A percentile compares a stretch with the other conserved stretches of the same genome.
Conservation (phyloP, 2,888 invertebrate species). For the Eurytoma adleriae region DNA sequence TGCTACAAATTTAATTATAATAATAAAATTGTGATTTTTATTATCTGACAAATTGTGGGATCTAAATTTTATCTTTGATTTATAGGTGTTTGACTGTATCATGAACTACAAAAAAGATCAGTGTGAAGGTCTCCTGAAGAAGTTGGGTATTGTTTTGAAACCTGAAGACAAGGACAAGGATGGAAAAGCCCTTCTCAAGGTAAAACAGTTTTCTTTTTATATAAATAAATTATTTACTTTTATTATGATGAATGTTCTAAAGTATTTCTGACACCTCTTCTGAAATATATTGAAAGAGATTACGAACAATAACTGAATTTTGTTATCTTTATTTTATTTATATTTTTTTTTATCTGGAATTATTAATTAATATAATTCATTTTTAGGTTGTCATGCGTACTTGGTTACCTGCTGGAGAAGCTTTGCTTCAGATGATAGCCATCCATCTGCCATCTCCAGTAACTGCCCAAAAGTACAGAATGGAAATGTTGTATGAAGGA, state of each 20-base stretch:
- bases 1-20: constrained; percentile 50
- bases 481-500: constrained; percentile 99
- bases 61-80: constrained; percentile 46
- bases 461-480: constrained; percentile 98
- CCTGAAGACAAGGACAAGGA: constrained; percentile 98
- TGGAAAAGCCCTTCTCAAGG: constrained; percentile 96
- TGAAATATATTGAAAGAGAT: constrained; percentile 68
- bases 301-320: constrained; percentile 64
- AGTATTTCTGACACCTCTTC: constrained; percentile 75
- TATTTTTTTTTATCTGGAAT: constrained; percentile 1
- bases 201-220: constrained; percentile 63
- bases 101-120: constrained; percentile 98
- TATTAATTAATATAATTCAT: constrained; percentile 8
- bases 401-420: constrained; percentile 99
- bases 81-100: constrained; percentile 84
- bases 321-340: constrained; percentile 2
- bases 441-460: constrained; percentile 99
- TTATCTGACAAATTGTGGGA: background rate
- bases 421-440: constrained; percentile 99
- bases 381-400: constrained; percentile 95
- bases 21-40: background rate
- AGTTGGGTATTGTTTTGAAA: constrained; percentile 93
- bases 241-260: constrained; percentile 68
- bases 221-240: constrained; percentile 13
- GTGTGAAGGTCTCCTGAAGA: constrained; percentile 89